Percentiles rank a stretch among this genome's conserved stretches.
These are phyloP conservation scores for Sminthopsis crassicaudata DNA, from an alignment of 2,113 vertebrate species.

Conservation along the genomic window DNA sequence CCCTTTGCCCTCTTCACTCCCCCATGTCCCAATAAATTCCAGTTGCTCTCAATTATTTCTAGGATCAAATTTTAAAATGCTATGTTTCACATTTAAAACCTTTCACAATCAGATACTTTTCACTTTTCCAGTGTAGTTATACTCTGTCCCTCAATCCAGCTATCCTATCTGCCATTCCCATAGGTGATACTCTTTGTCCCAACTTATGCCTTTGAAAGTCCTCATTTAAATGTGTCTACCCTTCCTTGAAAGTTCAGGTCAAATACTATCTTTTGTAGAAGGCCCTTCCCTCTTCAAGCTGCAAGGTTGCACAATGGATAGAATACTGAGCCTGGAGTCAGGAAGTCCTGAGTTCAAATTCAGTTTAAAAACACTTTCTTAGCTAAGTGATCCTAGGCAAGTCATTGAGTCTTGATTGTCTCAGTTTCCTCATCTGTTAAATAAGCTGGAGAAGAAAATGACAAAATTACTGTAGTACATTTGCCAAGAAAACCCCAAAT, in stretches of 20 bases:
- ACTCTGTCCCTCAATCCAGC: not conserved
- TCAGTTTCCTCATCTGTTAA: not conserved
- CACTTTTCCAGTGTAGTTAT: not conserved
- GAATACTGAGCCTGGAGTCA: not conserved
- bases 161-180: not conserved
- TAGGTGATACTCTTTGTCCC: not conserved
- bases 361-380: not conserved
- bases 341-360: not conserved
- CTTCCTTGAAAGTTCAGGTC: not conserved
- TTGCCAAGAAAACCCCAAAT: not conserved
- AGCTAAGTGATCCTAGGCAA: not conserved
- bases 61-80: not conserved
- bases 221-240: not conserved
- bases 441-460: not conserved
- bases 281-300: not conserved
- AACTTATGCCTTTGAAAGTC: not conserved
- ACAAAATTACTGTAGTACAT: not conserved
- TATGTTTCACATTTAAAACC: not conserved
- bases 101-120: too few species aligned
- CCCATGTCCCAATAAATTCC: not conserved
- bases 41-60: not conserved
- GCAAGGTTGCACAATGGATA: not conserved
- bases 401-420: not conserved
- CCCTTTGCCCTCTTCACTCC: not conserved
- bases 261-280: not conserved